Evolutionary conservation across 2,888 invertebrate species (phyloP).

Genomic region (Epirrita christyi): DNA sequence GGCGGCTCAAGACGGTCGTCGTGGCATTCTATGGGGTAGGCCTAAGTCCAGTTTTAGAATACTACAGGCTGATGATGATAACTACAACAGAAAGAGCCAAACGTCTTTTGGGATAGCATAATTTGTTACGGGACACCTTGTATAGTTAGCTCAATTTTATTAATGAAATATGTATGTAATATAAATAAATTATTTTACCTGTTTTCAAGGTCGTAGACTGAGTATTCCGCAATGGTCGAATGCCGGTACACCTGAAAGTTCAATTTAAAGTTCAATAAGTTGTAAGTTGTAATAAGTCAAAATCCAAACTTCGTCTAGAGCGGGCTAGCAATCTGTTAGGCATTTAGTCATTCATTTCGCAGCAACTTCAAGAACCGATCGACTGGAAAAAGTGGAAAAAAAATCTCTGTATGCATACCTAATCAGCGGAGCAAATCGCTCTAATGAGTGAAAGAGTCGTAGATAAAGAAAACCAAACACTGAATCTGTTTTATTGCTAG

Average conservation of each 20-base stretch:
- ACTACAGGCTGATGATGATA: no score
- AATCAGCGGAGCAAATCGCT: slow-evolving; percentile 44
- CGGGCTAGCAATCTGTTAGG: no score
- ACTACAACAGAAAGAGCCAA: no score
- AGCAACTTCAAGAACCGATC: slow-evolving; percentile 6
- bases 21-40: no score
- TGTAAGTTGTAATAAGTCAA: no score
- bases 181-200: slow-evolving; percentile 65
- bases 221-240: slow-evolving; percentile 86
- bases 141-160: no score
- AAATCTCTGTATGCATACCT: slow-evolving; percentile 50
- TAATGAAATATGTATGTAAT: slow-evolving; percentile 6
- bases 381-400: slow-evolving; percentile 24
- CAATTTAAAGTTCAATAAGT: slow-evolving; percentile 34
- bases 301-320: no score
- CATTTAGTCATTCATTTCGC: no score
- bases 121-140: no score
- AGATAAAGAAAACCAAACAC: slow-evolving; percentile 27
- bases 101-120: no score
- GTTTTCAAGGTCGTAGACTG: slow-evolving; percentile 83
- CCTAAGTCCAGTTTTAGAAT: no score
- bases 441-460: slow-evolving; percentile 33
- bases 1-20: no score
- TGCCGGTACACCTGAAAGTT: slow-evolving; percentile 87
- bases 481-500: slow-evolving; percentile 16